A percentile compares a stretch with the other conserved stretches of the same genome.
These are phyloP conservation scores for Takifugu bimaculatus DNA, from an alignment of 2,113 vertebrate species.

Conservation along the genomic window DNA sequence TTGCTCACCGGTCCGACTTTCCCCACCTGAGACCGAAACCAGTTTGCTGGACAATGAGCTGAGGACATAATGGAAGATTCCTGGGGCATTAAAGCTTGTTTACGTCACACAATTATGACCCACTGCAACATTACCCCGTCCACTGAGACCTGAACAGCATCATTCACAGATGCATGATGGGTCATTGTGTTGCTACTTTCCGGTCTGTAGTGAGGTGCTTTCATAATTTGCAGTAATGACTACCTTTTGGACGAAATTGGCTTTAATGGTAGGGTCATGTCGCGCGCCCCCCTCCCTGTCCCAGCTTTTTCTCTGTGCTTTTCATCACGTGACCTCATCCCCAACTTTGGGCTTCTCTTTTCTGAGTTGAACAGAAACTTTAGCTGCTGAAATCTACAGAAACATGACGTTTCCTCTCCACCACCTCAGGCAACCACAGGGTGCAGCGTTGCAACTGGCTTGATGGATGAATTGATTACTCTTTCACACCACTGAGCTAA, in stretches of 20 bases:
- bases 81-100: neutral
- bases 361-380: too few relatives aligned
- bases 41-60: neutral
- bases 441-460: too few relatives aligned
- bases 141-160: neutral
- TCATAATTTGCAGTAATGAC: neutral
- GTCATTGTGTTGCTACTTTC: neutral
- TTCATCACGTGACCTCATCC: too few relatives aligned
- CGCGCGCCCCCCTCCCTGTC: too few relatives aligned
- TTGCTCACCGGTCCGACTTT: conserved; percentile 8
- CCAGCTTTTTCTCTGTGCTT: too few relatives aligned
- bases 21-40: conserved; percentile 3
- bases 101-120: neutral
- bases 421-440: too few relatives aligned
- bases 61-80: neutral
- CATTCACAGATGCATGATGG: neutral
- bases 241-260: neutral
- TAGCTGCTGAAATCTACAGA: too few relatives aligned
- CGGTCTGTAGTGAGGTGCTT: neutral
- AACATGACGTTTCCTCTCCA: too few relatives aligned
- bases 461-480: too few relatives aligned
- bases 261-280: neutral
- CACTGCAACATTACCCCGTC: neutral
- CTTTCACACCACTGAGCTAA: too few relatives aligned
- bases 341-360: too few relatives aligned